phyloP scores from a whole-genome alignment of 2,888 invertebrate genomes.

The Xanthorhoe spadicearia region DNA sequence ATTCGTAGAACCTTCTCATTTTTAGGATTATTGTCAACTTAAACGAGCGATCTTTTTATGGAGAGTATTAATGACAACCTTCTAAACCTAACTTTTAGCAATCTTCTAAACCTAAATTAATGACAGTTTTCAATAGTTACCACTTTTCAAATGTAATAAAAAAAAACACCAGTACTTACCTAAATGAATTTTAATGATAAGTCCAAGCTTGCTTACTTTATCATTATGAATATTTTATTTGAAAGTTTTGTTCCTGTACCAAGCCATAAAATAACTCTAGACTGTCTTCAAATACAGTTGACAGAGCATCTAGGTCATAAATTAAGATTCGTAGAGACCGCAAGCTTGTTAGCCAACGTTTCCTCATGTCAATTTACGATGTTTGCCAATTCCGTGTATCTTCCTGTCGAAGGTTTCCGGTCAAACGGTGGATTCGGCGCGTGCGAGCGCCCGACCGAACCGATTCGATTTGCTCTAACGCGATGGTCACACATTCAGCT shows the following conservation, averaged over 20 bases:
- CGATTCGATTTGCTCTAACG: conserved; percentile 82
- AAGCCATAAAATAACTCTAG: background rate
- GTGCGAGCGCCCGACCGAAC: conserved; percentile 69
- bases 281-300: background rate
- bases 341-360: conserved; percentile 41
- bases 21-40: background rate
- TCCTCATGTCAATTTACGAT: conserved; percentile 51
- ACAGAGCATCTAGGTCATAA: conserved; percentile 8
- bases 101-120: no score
- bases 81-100: no score
- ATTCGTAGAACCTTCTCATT: conserved; percentile 15
- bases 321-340: conserved; percentile 27
- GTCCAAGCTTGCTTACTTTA: no score
- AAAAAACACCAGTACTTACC: no score
- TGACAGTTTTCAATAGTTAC: no score
- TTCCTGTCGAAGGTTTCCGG: conserved; percentile 62
- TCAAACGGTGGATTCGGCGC: conserved; percentile 73
- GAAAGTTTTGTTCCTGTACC: no score
- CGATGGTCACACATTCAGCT: conserved; percentile 82
- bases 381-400: conserved; percentile 57
- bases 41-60: background rate
- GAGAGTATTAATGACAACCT: no score
- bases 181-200: no score
- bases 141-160: no score
- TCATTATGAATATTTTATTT: no score